These are phyloP conservation scores for Ectobius pallidus DNA, from an alignment of 2,888 invertebrate species.

Conservation along the genomic window DNA sequence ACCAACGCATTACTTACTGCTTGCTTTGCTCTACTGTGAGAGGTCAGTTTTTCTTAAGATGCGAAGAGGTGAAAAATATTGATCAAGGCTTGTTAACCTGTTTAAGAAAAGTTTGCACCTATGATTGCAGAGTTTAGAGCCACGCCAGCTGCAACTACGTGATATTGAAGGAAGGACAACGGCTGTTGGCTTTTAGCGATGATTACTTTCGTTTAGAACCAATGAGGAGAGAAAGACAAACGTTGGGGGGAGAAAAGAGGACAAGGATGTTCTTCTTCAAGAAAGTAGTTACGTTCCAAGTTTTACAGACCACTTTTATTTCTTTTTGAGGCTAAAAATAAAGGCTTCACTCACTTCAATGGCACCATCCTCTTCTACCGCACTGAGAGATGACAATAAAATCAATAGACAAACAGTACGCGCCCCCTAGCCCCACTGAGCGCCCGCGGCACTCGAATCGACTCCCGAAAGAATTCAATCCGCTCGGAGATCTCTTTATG, in stretches of 20 bases:
- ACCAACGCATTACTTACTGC: no score
- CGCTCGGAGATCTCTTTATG: no score
- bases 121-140: no score
- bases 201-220: constrained; percentile 2
- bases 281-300: constrained; percentile 1
- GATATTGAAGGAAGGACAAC: no score
- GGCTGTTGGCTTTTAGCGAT: background rate
- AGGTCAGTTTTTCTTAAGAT: no score
- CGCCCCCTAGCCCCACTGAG: background rate
- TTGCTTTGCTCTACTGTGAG: no score
- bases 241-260: background rate
- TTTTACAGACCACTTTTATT: constrained; percentile 10
- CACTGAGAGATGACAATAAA: constrained; percentile 1
- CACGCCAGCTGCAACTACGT: no score
- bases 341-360: constrained; percentile 15
- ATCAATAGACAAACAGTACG: constrained; percentile 18
- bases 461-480: background rate
- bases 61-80: no score
- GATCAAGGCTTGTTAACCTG: no score
- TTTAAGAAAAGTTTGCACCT: no score
- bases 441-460: constrained; percentile 15
- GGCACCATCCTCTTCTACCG: background rate
- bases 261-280: background rate
- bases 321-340: constrained; percentile 16
- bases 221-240: background rate